Percentiles rank a stretch among this genome's conserved stretches.
Evolutionary conservation across 2,113 vertebrate species (phyloP).

Genomic region (Carassius auratus): DNA sequence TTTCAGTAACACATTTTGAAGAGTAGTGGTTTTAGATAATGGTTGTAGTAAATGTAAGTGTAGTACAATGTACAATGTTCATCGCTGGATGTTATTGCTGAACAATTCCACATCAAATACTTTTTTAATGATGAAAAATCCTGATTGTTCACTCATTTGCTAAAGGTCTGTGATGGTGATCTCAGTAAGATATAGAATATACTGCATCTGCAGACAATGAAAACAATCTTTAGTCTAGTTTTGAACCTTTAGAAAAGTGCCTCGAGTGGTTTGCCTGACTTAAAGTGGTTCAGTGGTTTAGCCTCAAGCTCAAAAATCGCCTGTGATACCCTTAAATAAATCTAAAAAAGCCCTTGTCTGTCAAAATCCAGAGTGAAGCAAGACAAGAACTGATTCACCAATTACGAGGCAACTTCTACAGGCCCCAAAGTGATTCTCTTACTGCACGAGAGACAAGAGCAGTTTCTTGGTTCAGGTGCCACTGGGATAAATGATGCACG

Average conservation of each 20-base stretch:
- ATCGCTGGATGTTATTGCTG: background rate
- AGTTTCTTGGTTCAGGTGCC: slow-evolving; percentile 45
- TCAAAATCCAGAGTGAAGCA: background rate
- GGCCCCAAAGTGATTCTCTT: background rate
- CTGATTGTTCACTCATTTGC: background rate
- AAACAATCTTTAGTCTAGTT: background rate
- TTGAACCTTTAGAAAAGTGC: background rate
- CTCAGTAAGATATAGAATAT: background rate
- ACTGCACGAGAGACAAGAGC: slow-evolving; percentile 29
- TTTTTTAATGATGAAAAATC: background rate
- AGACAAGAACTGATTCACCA: slow-evolving; percentile 8
- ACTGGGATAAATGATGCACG: slow-evolving; percentile 57
- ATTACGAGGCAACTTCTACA: slow-evolving; percentile 28
- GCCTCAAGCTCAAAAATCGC: background rate
- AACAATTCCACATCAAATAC: background rate
- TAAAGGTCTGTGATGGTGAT: background rate
- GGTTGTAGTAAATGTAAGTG: no score
- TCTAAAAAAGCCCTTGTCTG: background rate
- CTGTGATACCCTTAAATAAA: background rate
- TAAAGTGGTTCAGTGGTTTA: slow-evolving; percentile 5
- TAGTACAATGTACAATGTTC: background rate
- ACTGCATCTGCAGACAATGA: background rate
- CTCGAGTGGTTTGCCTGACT: background rate
- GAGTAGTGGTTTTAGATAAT: background rate
- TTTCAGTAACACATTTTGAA: background rate